Evolutionary conservation across 2,113 vertebrate species (phyloP).

Genomic region (Panthera leo): DNA sequence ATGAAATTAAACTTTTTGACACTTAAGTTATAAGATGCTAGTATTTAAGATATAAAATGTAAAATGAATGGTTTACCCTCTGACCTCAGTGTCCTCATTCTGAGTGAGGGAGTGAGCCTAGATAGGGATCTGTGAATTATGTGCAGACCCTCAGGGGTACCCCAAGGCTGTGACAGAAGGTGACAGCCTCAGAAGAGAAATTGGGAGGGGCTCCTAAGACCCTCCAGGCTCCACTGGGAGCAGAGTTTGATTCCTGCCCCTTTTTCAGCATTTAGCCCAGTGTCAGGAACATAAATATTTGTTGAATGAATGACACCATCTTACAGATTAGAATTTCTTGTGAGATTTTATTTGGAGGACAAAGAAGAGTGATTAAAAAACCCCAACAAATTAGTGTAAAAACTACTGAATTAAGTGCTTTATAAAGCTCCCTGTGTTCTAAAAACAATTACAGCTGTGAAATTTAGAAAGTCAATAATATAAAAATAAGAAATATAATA

Average conservation of each 20-base stretch:
- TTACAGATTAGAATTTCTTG: constrained; percentile 23
- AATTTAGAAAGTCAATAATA: not conserved
- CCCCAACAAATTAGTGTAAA: not conserved
- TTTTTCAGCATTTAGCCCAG: not conserved
- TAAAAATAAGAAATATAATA: constrained; percentile 9
- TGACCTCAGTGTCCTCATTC: not conserved
- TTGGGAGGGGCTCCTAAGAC: not conserved
- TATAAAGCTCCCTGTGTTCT: not conserved
- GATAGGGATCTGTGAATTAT: not conserved
- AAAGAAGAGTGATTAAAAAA: not conserved
- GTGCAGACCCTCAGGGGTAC: not conserved
- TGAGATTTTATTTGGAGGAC: not conserved
- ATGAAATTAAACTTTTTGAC: not conserved
- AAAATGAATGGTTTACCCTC: not conserved
- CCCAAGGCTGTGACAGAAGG: not conserved
- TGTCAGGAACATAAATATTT: not conserved
- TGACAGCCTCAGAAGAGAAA: not conserved
- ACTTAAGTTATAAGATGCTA: not conserved
- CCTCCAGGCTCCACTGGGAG: not conserved
- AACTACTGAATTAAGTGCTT: not conserved
- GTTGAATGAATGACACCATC: constrained; percentile 5
- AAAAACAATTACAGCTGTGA: not conserved
- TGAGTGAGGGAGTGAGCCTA: not conserved
- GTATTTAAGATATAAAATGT: not conserved
- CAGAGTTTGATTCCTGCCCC: not conserved